A percentile compares a stretch with the other conserved stretches of the same genome.
phyloP scores from a whole-genome alignment of 2,113 vertebrate species.

The Mormyrus lacerda region DNA sequence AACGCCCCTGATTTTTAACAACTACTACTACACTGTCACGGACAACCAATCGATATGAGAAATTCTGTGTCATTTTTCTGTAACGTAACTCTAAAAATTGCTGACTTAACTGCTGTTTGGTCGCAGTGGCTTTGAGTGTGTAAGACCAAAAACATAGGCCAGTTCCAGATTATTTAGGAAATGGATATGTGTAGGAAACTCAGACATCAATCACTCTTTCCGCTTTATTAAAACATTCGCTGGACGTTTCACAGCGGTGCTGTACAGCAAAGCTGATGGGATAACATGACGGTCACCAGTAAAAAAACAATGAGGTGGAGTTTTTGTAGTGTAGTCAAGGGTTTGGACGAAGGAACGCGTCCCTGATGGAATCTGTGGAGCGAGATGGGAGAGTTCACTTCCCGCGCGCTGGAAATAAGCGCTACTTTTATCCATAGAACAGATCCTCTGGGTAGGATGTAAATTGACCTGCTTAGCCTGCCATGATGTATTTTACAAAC shows the following conservation, averaged over 20 bases:
- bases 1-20: not conserved
- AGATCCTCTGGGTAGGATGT: not conserved
- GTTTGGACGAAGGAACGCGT: not conserved
- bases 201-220: slow-evolving; percentile 6
- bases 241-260: slow-evolving; percentile 12
- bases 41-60: not conserved
- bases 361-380: slow-evolving; percentile 17
- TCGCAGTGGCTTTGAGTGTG: not conserved
- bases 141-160: not conserved
- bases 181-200: not conserved
- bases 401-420: not conserved
- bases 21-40: too few relatives aligned
- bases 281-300: not conserved
- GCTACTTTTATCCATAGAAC: not conserved
- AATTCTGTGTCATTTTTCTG: not conserved
- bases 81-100: not conserved
- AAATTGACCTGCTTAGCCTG: slow-evolving; percentile 44
- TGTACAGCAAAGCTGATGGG: slow-evolving; percentile 8
- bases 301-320: slow-evolving; percentile 13
- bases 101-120: not conserved
- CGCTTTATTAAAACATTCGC: slow-evolving; percentile 34
- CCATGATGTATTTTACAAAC: slow-evolving; percentile 68
- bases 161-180: not conserved
- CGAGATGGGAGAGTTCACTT: not conserved
- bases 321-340: not conserved